phyloP scores from a whole-genome alignment of 2,888 invertebrate species.

The Synergus gifuensis region DNA sequence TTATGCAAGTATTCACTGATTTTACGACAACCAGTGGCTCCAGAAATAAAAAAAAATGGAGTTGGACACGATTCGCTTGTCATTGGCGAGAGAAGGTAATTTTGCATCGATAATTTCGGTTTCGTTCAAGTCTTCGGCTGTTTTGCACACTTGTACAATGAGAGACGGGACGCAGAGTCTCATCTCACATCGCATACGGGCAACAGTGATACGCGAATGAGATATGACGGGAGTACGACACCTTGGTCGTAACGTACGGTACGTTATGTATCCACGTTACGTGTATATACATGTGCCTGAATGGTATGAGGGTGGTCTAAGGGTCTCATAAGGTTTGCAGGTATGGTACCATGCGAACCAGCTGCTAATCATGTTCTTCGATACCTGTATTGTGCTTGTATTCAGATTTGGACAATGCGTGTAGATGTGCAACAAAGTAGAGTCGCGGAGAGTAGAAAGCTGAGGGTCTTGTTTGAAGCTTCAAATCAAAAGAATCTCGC shows the following conservation, averaged over 20 bases:
- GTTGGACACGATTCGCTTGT: conserved; percentile 34
- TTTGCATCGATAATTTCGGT: conserved; percentile 20
- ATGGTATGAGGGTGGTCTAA: conserved; percentile 68
- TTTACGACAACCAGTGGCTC: not conserved
- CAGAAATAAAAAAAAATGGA: not conserved
- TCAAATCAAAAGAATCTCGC: not conserved
- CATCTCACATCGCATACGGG: conserved; percentile 25
- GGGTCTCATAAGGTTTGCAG: no score
- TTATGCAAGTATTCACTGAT: not conserved
- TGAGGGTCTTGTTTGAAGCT: not conserved
- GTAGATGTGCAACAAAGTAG: not conserved
- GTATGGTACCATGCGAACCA: conserved; percentile 50
- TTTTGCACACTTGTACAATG: conserved; percentile 24
- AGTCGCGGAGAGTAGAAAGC: not conserved
- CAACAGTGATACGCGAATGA: conserved; percentile 63
- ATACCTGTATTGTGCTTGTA: conserved; percentile 47
- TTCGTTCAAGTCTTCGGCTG: conserved; percentile 14
- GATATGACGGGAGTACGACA: conserved; percentile 65
- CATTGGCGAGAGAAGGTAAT: conserved; percentile 28
- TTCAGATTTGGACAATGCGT: conserved; percentile 27
- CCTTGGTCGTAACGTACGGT: conserved; percentile 55
- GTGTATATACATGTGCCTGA: conserved; percentile 47
- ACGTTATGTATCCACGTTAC: conserved; percentile 64
- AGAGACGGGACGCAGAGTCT: conserved; percentile 33
- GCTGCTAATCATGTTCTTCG: conserved; percentile 65